Conservation (phyloP, 2,888 invertebrate genomes). For the Lypha dubia region DNA sequence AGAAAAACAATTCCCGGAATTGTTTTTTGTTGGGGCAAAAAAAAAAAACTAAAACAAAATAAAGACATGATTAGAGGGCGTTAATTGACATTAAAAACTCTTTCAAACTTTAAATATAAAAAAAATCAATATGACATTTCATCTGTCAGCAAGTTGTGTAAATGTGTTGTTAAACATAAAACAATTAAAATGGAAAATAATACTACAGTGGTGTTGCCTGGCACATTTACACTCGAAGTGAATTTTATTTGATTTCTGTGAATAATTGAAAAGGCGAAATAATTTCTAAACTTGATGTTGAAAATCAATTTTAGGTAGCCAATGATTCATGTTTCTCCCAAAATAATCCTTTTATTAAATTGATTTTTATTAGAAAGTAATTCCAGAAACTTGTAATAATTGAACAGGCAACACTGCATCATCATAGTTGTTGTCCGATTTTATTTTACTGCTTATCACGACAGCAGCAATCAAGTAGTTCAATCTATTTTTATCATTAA, state of each 20-base stretch:
- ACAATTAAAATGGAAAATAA: not conserved
- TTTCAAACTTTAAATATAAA: conserved; percentile 20
- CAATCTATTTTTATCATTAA: too few species aligned
- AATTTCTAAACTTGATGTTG: too few species aligned
- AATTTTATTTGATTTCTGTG: not conserved
- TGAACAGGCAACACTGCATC: too few species aligned
- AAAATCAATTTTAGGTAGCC: not conserved
- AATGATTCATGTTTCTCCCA: too few species aligned
- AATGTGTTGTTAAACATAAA: conserved; percentile 11
- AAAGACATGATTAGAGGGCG: conserved; percentile 15
- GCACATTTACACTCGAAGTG: not conserved
- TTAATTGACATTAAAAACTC: conserved; percentile 64
- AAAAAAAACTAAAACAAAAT: not conserved
- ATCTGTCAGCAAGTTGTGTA: conserved; percentile 50
- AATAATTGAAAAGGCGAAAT: too few species aligned
- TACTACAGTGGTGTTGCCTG: not conserved
- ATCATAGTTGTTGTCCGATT: too few species aligned
- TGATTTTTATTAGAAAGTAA: too few species aligned
- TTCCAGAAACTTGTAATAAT: too few species aligned
- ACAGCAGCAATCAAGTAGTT: too few species aligned
- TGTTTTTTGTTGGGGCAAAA: not conserved
- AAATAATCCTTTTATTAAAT: too few species aligned
- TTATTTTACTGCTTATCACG: too few species aligned
- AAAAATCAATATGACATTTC: conserved; percentile 44
- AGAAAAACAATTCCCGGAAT: conserved; percentile 34